Percentiles rank a stretch among this genome's conserved stretches.
Evolutionary conservation across 2,113 vertebrate genomes (phyloP).

Genomic region (Electrona antarctica): DNA sequence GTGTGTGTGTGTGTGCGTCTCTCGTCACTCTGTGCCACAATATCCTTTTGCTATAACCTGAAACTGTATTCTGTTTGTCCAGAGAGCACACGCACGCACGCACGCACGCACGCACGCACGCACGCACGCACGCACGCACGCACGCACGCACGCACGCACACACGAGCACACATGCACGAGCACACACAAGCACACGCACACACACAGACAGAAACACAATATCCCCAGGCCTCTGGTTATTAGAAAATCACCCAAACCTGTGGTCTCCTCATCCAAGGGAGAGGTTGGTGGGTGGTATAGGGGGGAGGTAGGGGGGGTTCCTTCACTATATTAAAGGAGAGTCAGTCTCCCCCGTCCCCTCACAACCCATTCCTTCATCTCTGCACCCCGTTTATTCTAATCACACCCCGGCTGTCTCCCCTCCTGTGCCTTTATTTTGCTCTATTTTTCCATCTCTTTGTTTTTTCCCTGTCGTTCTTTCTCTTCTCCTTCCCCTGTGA

Average conservation of each 20-base stretch:
- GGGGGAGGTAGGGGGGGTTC: constrained; percentile 50
- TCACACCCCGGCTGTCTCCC: constrained; percentile 74
- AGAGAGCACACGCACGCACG: constrained; percentile 51
- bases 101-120: constrained; percentile 43
- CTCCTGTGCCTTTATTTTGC: constrained; percentile 71
- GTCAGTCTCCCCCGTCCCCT: constrained; percentile 72
- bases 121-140: constrained; percentile 8
- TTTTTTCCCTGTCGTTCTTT: constrained; percentile 59
- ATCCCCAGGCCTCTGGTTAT: constrained; percentile 84
- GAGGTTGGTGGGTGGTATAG: constrained; percentile 16
- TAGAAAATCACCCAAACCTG: constrained; percentile 86
- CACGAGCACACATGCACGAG: constrained; percentile 16
- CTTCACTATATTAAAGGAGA: constrained; percentile 77
- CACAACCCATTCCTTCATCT: constrained; percentile 64
- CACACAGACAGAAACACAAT: constrained; percentile 65
- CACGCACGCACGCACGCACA: constrained; percentile 10
- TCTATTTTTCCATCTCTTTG: constrained; percentile 78
- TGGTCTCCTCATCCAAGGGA: constrained; percentile 66
- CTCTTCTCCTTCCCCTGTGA: constrained; percentile 31
- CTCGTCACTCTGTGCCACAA: constrained; percentile 10
- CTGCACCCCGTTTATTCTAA: constrained; percentile 78
- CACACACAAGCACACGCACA: constrained; percentile 33
- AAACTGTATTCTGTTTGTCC: constrained; percentile 57
- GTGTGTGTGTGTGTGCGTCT: no score
- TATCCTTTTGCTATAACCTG: constrained; percentile 51